Conservation (phyloP, 2,113 vertebrate genomes). For the Ctenodactylus gundi region DNA sequence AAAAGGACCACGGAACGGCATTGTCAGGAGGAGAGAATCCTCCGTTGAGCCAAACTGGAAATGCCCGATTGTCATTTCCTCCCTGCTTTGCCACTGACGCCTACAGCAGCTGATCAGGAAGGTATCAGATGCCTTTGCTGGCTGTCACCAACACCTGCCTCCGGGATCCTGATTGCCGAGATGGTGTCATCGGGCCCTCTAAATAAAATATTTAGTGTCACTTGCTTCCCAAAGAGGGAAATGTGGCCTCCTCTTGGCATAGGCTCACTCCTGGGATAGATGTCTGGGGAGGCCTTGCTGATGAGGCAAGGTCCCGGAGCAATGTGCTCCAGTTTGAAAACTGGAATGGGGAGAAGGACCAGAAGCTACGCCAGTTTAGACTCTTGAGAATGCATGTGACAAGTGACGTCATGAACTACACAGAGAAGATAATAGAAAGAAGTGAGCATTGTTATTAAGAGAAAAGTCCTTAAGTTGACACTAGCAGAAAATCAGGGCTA, state of each 20-base stretch:
- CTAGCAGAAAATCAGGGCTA: neutral
- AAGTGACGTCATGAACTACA: neutral
- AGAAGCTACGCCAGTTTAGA: neutral
- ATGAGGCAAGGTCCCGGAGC: neutral
- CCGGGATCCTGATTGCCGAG: neutral
- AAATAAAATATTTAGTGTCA: constrained; percentile 64
- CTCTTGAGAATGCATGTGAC: neutral
- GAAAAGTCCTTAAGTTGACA: neutral
- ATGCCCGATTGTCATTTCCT: neutral
- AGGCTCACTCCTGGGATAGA: neutral
- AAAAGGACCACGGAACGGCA: neutral
- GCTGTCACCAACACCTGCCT: constrained; percentile 50
- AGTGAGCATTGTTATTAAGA: neutral
- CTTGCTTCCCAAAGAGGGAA: constrained; percentile 5
- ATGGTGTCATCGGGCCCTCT: neutral
- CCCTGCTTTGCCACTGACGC: constrained; percentile 50
- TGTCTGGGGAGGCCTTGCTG: neutral
- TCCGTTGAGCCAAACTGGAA: constrained; percentile 70
- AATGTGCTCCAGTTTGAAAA: neutral
- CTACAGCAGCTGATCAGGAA: constrained; percentile 33
- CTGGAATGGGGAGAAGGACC: neutral
- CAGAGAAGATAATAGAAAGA: neutral
- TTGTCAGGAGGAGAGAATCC: neutral
- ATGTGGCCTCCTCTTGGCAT: neutral
- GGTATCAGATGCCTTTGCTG: constrained; percentile 31